phyloP scores from a whole-genome alignment of 2,113 vertebrate species.

The Thamnophis sirtalis region DNA sequence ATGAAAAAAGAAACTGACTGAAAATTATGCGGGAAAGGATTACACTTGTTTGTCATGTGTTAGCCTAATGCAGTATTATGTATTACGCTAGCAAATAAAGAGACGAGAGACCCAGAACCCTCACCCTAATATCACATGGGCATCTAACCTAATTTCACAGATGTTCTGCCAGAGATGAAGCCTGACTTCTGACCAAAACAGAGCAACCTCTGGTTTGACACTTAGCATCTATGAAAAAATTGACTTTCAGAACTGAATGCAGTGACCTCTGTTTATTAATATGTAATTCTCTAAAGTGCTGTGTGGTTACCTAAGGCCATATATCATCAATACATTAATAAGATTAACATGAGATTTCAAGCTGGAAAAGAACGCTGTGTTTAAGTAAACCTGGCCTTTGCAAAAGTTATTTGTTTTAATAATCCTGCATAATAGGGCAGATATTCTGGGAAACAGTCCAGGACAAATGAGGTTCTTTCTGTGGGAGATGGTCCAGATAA shows the following conservation, averaged over 20 bases:
- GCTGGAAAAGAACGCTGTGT: constrained; percentile 52
- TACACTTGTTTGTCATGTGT: background rate
- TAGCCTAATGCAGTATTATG: background rate
- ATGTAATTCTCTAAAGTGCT: constrained; percentile 59
- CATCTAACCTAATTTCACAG: background rate
- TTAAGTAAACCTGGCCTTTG: constrained; percentile 57
- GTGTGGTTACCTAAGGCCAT: constrained; percentile 43
- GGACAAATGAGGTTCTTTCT: constrained; percentile 62
- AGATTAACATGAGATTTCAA: constrained; percentile 57
- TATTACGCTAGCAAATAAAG: background rate
- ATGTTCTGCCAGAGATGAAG: background rate
- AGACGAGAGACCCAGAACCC: background rate
- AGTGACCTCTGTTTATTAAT: constrained; percentile 34
- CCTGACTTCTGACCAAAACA: background rate
- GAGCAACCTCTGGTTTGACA: background rate
- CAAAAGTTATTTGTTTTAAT: constrained; percentile 60
- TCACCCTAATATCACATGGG: background rate
- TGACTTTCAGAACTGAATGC: constrained; percentile 8
- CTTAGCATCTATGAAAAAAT: constrained; percentile 38
- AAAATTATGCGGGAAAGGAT: background rate
- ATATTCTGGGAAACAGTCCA: constrained; percentile 64
- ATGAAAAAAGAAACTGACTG: background rate
- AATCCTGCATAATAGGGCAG: constrained; percentile 57
- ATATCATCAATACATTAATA: constrained; percentile 47
- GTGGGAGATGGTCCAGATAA: constrained; percentile 50